Base-by-base conservation (phyloP, 2,888 invertebrate species). In the Parnassius glacialis region DNA sequence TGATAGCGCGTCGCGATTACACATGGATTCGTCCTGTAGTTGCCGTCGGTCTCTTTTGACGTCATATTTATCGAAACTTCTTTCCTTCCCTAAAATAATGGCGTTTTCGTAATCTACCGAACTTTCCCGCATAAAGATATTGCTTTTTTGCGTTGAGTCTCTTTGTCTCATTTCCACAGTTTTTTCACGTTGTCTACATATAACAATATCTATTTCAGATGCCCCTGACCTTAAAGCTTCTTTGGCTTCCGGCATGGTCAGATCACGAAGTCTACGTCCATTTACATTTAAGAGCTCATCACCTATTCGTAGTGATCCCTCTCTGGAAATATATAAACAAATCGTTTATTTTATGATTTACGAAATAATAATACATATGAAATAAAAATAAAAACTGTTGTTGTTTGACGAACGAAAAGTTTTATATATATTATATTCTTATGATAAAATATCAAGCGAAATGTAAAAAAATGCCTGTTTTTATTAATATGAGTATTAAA, bases 281-380 rank as follows among this genome's bases (percentile, higher is more conserved):
- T 95, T 95, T 7, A 95, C 95, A 68, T 95, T 94, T 41, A 95
- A 90, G 41, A 96, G 92, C 76, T 95, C 94, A 76, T 96, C 95
- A 12, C 95, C 95, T 44, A 94, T 92, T 60, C 92, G 91, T 60
- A 96, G 81, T 1, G 93, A 92, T 1, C 94, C 94, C 73, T 95
- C 94, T 70, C 94, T 93, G 68, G 51, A 72, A 71, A 50, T 2
- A 16, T 34, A 42, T 20, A 25, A 56, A 55, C 34, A 34, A 34
- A 34, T 0, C 1, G 34, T 34, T 34, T 34, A 34, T 34, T 34
- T 34, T 34, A 7, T 34, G 5, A 7, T 34, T 34, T 0, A 34
- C 7, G 7, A 5, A 34, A 7, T 5, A 5, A 34, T 34, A 34
- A 34, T 34, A 34, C 34, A 34, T 34, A 34, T 34, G 5, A 34